phyloP scores from a whole-genome alignment of 2,113 vertebrate species.

The Gasterosteus aculeatus region DNA sequence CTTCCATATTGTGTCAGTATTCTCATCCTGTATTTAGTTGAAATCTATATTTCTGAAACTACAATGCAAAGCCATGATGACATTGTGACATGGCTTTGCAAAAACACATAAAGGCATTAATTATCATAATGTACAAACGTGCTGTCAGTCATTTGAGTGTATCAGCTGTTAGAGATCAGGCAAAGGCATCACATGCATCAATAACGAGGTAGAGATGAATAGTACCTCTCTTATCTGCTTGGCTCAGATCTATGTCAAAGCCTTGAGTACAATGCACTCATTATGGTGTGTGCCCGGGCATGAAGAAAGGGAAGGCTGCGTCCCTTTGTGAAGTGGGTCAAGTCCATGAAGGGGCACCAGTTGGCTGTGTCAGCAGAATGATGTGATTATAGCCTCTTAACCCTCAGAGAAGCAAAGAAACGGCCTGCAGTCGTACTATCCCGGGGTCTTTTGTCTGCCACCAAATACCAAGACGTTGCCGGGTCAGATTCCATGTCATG shows the following conservation, averaged over 20 bases:
- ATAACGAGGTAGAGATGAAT: slow-evolving; percentile 27
- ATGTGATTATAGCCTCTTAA: slow-evolving; percentile 68
- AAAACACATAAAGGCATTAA: background rate
- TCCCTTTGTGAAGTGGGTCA: slow-evolving; percentile 68
- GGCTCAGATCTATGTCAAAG: slow-evolving; percentile 34
- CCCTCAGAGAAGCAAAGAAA: slow-evolving; percentile 37
- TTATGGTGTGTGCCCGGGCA: slow-evolving; percentile 43
- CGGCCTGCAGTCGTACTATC: slow-evolving; percentile 28
- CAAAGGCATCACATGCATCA: slow-evolving; percentile 19
- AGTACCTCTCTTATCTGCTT: slow-evolving; percentile 12
- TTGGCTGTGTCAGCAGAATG: slow-evolving; percentile 63
- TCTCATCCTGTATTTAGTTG: background rate
- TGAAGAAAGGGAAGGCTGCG: slow-evolving; percentile 38
- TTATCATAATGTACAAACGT: slow-evolving; percentile 2
- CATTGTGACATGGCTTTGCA: no score
- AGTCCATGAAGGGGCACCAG: slow-evolving; percentile 45
- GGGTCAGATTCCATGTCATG: slow-evolving; percentile 49
- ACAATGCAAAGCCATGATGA: background rate
- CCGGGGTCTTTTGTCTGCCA: slow-evolving; percentile 53
- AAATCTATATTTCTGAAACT: background rate
- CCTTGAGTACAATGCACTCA: slow-evolving; percentile 55
- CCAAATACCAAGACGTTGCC: slow-evolving; percentile 51
- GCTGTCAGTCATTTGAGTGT: background rate
- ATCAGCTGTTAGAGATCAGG: slow-evolving; percentile 5
- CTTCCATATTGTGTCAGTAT: background rate